phyloP scores from a whole-genome alignment of 2,113 vertebrate genomes.

The Motacilla alba region DNA sequence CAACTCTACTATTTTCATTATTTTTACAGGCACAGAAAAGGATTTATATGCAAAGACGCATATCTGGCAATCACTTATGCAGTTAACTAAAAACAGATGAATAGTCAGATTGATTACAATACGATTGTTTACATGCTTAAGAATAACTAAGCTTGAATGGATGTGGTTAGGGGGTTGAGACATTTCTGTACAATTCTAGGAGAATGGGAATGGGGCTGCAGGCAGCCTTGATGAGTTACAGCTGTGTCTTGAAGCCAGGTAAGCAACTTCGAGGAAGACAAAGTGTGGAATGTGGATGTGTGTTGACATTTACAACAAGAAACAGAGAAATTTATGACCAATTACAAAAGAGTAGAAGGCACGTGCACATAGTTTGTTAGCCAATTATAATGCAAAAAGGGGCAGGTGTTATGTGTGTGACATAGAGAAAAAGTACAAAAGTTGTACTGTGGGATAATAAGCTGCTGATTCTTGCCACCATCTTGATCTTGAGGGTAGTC shows the following conservation, averaged over 20 bases:
- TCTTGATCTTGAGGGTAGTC: neutral
- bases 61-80: neutral
- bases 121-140: neutral
- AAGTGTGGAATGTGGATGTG: neutral
- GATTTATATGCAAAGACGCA: neutral
- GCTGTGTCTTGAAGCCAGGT: neutral
- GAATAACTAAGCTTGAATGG: neutral
- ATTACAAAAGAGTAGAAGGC: neutral
- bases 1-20: neutral
- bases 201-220: neutral
- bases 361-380: neutral
- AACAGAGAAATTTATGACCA: neutral
- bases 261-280: neutral
- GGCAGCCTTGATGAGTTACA: neutral
- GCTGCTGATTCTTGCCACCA: neutral
- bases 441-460: neutral
- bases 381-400: neutral
- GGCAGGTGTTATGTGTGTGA: neutral
- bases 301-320: neutral
- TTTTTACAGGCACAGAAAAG: neutral
- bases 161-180: neutral
- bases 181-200: neutral
- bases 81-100: neutral
- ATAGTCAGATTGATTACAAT: slow-evolving; percentile 7
- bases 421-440: neutral